Evolutionary conservation across 2,888 invertebrate species (phyloP).

Genomic region (Callosobruchus maculatus): DNA sequence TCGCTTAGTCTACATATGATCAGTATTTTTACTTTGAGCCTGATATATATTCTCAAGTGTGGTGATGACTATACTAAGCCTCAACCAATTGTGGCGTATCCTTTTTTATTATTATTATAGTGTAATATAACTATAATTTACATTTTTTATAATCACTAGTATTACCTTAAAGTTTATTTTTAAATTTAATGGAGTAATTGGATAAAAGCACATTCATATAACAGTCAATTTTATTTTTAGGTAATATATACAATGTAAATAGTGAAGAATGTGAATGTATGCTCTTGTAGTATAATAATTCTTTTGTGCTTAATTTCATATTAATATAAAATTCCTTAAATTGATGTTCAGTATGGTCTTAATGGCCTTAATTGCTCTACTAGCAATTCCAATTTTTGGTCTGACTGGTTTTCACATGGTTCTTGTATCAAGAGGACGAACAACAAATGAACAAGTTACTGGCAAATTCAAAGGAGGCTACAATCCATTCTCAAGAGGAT

Average conservation of each 20-base stretch:
- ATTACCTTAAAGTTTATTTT: too few relatives aligned
- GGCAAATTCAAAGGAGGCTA: conserved; percentile 98
- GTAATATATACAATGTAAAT: too few relatives aligned
- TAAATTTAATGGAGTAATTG: too few relatives aligned
- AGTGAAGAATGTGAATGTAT: too few relatives aligned
- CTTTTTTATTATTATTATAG: conserved; percentile 55
- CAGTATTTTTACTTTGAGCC: conserved; percentile 91
- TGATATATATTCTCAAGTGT: conserved; percentile 86
- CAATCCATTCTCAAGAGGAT: conserved; percentile 96
- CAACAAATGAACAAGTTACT: conserved; percentile 99
- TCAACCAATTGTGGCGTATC: conserved; percentile 83
- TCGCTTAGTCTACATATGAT: conserved; percentile 97
- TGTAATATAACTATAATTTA: too few relatives aligned
- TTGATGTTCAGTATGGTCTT: conserved; percentile 69
- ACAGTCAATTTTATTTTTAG: too few relatives aligned
- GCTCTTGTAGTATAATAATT: too few relatives aligned
- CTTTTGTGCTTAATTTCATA: too few relatives aligned
- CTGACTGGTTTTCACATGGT: conserved; percentile 98
- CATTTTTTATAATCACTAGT: too few relatives aligned
- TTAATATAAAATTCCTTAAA: conserved; percentile 19
- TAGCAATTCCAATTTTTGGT: conserved; percentile 96
- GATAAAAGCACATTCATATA: too few relatives aligned
- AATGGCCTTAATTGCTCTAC: conserved; percentile 85
- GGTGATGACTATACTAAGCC: conserved; percentile 76
- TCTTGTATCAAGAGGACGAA: conserved; percentile 91